phyloP scores from a whole-genome alignment of 2,113 vertebrate species.

The Cyanoliseus patagonus region DNA sequence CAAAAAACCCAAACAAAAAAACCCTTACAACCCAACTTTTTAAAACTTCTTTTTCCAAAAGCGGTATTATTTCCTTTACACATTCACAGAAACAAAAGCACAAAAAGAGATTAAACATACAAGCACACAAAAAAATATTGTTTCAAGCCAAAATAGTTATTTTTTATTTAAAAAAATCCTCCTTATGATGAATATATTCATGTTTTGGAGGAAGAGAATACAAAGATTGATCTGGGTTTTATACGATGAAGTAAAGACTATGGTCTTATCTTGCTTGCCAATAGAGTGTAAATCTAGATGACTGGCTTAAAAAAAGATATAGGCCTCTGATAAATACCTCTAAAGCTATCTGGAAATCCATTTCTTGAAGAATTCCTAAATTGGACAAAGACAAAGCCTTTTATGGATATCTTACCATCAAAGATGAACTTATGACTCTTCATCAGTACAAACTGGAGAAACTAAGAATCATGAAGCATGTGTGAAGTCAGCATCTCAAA shows the following conservation, averaged over 20 bases:
- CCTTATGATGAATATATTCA: not conserved
- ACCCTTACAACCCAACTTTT: not conserved
- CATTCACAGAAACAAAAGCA: not conserved
- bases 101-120: not conserved
- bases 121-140: not conserved
- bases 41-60: not conserved
- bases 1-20: not conserved
- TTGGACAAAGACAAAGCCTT: not conserved
- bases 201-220: not conserved
- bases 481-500: not conserved
- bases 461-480: not conserved
- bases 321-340: not conserved
- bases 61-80: not conserved
- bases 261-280: not conserved
- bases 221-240: not conserved
- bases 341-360: not conserved
- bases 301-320: not conserved
- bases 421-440: not conserved
- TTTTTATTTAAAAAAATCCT: not conserved
- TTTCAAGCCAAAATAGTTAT: not conserved
- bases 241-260: not conserved
- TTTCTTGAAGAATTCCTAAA: not conserved
- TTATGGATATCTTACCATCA: not conserved
- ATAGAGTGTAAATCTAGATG: not conserved
- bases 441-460: not conserved